Evolutionary conservation across 2,888 invertebrate species (phyloP).

Genomic region (Punctoribates punctum): DNA sequence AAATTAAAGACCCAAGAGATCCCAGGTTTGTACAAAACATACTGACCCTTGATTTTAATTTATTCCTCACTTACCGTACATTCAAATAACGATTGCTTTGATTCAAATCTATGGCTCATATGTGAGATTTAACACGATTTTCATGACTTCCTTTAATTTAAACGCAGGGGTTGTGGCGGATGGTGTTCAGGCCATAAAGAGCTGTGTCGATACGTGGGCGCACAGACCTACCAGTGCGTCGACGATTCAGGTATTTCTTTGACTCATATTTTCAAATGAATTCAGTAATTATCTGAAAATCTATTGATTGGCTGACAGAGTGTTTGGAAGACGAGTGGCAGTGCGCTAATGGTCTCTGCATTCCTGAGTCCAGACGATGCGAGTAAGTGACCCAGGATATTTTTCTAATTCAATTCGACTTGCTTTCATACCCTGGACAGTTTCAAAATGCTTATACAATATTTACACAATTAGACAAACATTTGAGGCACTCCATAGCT

Average conservation of each 20-base stretch:
- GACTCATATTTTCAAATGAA: too few species aligned
- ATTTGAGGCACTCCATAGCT: too few species aligned
- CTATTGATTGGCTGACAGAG: constrained; percentile 51
- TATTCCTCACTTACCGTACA: neutral
- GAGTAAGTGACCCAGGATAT: constrained; percentile 55
- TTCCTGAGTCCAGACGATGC: constrained; percentile 63
- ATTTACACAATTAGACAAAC: too few species aligned
- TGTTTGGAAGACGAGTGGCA: constrained; percentile 67
- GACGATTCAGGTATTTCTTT: constrained; percentile 43
- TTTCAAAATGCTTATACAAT: too few species aligned
- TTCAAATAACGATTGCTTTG: neutral
- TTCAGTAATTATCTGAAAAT: too few species aligned
- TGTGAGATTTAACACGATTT: neutral
- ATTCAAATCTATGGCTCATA: neutral
- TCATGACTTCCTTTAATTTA: neutral
- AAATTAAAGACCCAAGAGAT: constrained; percentile 44
- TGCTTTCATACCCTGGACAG: too few species aligned
- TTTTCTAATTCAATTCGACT: too few species aligned
- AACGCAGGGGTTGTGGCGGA: constrained; percentile 45
- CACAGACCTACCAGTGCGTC: constrained; percentile 44
- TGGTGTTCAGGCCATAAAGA: constrained; percentile 46
- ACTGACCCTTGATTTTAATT: too few species aligned
- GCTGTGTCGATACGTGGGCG: constrained; percentile 44
- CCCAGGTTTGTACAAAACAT: constrained; percentile 36
- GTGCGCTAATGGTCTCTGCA: constrained; percentile 68